Evolutionary conservation across 2,113 vertebrate species (phyloP).

Genomic region (Fulica atra): DNA sequence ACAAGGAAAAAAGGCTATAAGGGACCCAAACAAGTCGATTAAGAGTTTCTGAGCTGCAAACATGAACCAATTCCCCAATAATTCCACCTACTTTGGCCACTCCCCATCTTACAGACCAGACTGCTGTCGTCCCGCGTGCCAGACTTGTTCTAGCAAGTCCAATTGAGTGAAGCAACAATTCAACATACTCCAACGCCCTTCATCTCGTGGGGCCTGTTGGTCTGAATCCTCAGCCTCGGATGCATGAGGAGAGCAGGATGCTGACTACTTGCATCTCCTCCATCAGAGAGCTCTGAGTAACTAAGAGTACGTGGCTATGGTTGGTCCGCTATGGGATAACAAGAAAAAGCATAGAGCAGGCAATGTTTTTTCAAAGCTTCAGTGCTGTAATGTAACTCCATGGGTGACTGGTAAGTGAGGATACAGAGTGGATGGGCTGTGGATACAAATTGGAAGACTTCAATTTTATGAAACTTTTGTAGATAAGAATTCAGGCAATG

Average conservation of each 20-base stretch:
- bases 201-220: neutral
- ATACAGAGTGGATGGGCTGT: too few species aligned
- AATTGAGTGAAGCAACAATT: constrained; percentile 38
- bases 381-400: neutral
- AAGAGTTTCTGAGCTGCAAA: neutral
- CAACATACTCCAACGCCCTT: constrained; percentile 35
- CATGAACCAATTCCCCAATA: neutral
- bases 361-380: neutral
- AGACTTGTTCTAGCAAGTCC: neutral
- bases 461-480: neutral
- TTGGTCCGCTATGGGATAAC: rapidly evolving
- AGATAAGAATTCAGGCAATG: neutral
- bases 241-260: rapidly evolving
- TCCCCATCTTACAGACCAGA: neutral
- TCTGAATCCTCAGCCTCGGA: neutral
- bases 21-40: neutral
- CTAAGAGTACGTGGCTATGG: rapidly evolving
- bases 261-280: neutral
- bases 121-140: neutral
- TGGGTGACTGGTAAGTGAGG: neutral
- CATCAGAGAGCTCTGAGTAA: neutral
- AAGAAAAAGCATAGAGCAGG: neutral
- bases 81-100: neutral
- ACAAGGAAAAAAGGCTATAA: neutral
- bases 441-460: neutral